Evolutionary conservation across 2,113 vertebrate species (phyloP).

Genomic region (Picathartes gymnocephalus): DNA sequence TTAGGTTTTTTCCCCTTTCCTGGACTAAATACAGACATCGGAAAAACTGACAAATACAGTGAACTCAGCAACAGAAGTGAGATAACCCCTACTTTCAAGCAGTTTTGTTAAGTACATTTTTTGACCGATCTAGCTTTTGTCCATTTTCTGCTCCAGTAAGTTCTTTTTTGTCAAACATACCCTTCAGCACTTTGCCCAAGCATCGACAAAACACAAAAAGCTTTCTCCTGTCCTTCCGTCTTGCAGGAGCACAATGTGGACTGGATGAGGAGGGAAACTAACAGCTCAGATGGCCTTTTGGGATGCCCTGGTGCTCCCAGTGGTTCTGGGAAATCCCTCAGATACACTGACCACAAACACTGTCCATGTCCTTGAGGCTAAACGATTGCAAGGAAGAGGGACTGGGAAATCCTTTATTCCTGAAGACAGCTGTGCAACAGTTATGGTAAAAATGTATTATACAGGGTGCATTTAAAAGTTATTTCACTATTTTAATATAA

Average conservation of each 20-base stretch:
- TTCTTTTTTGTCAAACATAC: not conserved
- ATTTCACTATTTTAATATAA: not conserved
- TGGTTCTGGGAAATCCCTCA: not conserved
- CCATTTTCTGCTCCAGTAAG: not conserved
- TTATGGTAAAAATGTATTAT: rapidly evolving
- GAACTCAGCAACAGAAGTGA: not conserved
- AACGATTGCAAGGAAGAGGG: not conserved
- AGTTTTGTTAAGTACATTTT: not conserved
- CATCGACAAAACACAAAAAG: not conserved
- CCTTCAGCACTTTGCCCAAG: not conserved
- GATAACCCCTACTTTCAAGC: not conserved
- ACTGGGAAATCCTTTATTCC: not conserved
- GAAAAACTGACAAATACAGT: not conserved
- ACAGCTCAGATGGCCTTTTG: not conserved
- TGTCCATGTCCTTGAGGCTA: not conserved
- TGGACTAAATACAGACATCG: not conserved
- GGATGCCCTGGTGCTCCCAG: not conserved
- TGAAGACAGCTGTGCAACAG: not conserved
- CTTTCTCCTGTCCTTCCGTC: not conserved
- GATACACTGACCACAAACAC: not conserved
- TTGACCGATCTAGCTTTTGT: not conserved
- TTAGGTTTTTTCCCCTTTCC: not conserved
- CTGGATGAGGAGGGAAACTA: not conserved
- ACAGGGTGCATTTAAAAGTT: not conserved
- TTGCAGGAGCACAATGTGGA: not conserved